Percentiles rank a stretch among this genome's conserved stretches.
Evolutionary conservation across 2,888 invertebrate genomes (phyloP).

Genomic region (Muscina levida): DNA sequence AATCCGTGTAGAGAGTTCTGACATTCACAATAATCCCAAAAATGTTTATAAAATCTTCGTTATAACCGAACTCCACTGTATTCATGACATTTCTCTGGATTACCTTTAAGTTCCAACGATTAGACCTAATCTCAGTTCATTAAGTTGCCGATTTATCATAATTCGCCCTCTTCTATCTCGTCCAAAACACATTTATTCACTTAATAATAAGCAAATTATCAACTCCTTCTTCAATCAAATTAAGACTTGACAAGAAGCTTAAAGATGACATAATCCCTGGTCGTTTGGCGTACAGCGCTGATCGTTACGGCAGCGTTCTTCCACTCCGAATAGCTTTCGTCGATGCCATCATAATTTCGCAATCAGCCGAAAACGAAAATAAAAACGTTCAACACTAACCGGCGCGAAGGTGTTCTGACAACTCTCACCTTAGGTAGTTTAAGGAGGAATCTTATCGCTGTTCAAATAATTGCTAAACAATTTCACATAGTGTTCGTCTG

Average conservation of each 20-base stretch:
- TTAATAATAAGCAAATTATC: neutral
- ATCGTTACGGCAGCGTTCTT: neutral
- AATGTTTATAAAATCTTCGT: no score
- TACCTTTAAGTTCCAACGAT: no score
- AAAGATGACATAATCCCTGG: neutral
- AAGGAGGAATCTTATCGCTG: conserved; percentile 45
- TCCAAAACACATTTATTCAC: neutral
- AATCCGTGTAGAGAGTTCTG: no score
- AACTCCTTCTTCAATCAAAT: neutral
- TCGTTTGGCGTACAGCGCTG: neutral
- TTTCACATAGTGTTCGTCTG: neutral
- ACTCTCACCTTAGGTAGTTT: conserved; percentile 41
- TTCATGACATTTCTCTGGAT: no score
- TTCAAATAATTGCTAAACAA: conserved; percentile 37
- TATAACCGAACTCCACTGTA: no score
- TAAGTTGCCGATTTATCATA: neutral
- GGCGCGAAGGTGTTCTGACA: conserved; percentile 7
- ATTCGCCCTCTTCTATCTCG: neutral
- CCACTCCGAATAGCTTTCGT: no score
- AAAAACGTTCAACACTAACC: no score
- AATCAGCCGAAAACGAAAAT: conserved; percentile 33
- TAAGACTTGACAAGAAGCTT: neutral
- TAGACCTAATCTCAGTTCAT: no score
- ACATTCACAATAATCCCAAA: no score
- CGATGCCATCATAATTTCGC: conserved; percentile 47